Conservation (phyloP, 2,888 invertebrate genomes). For the Trachelus tabidus region DNA sequence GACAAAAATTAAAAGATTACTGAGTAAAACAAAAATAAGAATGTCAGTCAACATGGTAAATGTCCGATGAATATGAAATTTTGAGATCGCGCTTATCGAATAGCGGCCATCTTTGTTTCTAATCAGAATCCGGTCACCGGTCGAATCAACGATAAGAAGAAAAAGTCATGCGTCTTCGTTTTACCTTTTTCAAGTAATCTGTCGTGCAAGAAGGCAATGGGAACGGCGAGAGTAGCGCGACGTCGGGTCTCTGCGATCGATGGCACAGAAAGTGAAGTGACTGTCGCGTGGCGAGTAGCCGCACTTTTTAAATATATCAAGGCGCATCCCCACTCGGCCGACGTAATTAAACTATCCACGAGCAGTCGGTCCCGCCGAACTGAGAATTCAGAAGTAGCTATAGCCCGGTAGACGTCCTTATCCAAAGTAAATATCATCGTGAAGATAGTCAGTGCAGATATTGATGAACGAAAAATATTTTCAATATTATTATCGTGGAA, state of each 20-base stretch:
- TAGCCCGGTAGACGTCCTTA: neutral
- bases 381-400: neutral
- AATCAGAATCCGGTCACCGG: neutral
- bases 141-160: neutral
- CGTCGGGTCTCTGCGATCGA: neutral
- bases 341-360: neutral
- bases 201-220: neutral
- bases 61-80: neutral
- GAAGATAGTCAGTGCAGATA: neutral
- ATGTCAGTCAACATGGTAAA: neutral
- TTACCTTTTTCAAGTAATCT: neutral
- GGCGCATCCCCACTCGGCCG: slow-evolving; percentile 4
- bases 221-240: neutral
- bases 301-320: slow-evolving; percentile 1
- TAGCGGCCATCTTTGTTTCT: neutral
- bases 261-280: slow-evolving; percentile 22
- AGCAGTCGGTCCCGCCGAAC: neutral
- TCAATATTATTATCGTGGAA: neutral
- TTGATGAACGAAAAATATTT: neutral
- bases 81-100: neutral
- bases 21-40: neutral
- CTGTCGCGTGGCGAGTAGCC: slow-evolving; percentile 34
- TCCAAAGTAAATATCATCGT: neutral
- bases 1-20: neutral
- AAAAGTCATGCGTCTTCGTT: neutral